These are phyloP conservation scores for Philhelius pedissequus DNA, from an alignment of 2,888 invertebrate genomes.

Conservation along the genomic window DNA sequence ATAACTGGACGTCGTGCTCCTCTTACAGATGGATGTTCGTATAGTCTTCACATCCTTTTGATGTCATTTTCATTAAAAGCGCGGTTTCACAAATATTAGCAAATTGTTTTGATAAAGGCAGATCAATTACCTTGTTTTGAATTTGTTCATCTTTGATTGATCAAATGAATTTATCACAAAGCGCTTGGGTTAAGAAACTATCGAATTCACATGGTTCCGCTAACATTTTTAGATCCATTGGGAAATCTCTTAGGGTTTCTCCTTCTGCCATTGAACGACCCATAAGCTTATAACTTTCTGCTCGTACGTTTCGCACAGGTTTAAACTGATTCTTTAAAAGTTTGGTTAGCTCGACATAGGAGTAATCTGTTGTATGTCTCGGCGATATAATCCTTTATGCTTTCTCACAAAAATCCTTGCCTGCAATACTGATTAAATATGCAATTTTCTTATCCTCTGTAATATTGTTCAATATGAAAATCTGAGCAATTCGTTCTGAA, in stretches of 20 bases:
- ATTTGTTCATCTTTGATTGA: neutral
- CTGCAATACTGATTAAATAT: neutral
- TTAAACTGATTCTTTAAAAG: slow-evolving; percentile 1
- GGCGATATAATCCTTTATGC: neutral
- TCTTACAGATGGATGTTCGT: too few relatives aligned
- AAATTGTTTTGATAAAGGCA: neutral
- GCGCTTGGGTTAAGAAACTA: too few relatives aligned
- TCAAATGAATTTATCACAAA: too few relatives aligned
- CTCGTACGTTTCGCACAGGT: neutral
- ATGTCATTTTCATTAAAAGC: neutral
- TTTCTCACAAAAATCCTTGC: neutral
- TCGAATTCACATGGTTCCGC: too few relatives aligned
- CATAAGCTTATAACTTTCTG: too few relatives aligned
- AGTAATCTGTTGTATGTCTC: neutral
- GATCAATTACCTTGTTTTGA: neutral
- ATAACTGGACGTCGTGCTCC: too few relatives aligned
- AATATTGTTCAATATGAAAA: too few relatives aligned
- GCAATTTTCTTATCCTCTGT: neutral
- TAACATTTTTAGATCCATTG: too few relatives aligned
- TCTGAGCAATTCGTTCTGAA: too few relatives aligned
- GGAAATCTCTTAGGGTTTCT: too few relatives aligned
- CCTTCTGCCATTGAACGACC: too few relatives aligned
- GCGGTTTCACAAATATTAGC: neutral
- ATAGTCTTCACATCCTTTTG: neutral
- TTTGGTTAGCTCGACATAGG: neutral